Evolutionary conservation across 2,888 invertebrate genomes (phyloP).

Genomic region (Opisthograptis luteolata): DNA sequence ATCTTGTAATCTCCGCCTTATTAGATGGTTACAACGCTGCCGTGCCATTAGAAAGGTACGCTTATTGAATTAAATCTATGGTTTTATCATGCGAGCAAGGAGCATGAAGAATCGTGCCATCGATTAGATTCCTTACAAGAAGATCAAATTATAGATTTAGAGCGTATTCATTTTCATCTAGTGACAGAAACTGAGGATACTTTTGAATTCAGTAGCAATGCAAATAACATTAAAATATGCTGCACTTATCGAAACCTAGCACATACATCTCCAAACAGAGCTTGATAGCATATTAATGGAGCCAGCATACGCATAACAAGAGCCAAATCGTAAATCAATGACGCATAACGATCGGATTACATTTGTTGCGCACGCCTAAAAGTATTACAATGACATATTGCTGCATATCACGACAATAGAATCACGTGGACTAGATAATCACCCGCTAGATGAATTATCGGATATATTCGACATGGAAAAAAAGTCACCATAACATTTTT

Average conservation of each 20-base stretch:
- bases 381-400: conserved; percentile 46
- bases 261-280: conserved; percentile 53
- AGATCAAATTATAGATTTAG: no score
- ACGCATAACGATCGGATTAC: conserved; percentile 53
- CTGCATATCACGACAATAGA: conserved; percentile 37
- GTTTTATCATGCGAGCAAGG: conserved; percentile 13
- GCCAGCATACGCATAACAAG: conserved; percentile 38
- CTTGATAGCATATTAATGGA: conserved; percentile 44
- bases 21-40: no score
- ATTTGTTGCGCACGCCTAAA: conserved; percentile 48
- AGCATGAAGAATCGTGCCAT: conserved; percentile 22
- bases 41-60: conserved; percentile 50
- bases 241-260: conserved; percentile 49
- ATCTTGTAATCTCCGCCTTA: no score
- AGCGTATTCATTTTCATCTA: not conserved
- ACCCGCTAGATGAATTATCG: conserved; percentile 30
- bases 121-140: not conserved
- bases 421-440: conserved; percentile 39
- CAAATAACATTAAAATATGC: conserved; percentile 39
- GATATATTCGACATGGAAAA: conserved; percentile 23
- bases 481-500: conserved; percentile 19
- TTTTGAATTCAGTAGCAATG: not conserved
- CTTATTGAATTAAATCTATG: conserved; percentile 20
- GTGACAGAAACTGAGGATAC: not conserved
- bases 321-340: conserved; percentile 56